These are phyloP conservation scores for Myocastor coypus DNA, from an alignment of 2,113 vertebrate species.

Conservation along the genomic window DNA sequence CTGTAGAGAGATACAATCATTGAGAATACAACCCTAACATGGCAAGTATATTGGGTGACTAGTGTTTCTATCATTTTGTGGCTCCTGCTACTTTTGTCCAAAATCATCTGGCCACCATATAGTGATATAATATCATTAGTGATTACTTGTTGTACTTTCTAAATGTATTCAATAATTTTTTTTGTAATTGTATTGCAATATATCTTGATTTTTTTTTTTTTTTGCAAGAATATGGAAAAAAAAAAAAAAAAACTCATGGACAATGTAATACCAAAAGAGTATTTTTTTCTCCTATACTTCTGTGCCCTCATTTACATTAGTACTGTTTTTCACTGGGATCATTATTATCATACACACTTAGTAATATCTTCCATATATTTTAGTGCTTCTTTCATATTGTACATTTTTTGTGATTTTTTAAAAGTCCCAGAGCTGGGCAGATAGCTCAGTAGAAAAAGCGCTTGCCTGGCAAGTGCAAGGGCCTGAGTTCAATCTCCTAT, in stretches of 20 bases:
- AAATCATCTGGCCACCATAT: background rate
- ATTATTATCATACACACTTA: background rate
- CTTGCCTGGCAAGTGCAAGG: too few relatives aligned
- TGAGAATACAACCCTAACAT: background rate
- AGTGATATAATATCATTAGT: background rate
- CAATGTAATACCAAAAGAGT: background rate
- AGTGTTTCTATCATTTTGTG: background rate
- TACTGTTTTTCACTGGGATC: background rate
- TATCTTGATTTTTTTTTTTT: background rate
- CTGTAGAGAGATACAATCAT: background rate
- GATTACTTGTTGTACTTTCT: background rate
- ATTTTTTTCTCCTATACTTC: background rate
- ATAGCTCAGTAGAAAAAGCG: too few relatives aligned
- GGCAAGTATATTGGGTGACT: background rate
- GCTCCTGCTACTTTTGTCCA: background rate
- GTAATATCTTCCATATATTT: background rate
- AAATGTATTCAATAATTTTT: background rate
- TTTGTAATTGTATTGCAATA: background rate
- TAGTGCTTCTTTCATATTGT: background rate
- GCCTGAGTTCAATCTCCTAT: too few relatives aligned
- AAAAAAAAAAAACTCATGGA: background rate
- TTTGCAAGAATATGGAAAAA: background rate
- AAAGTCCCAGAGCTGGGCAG: too few relatives aligned
- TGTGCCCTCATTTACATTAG: background rate
- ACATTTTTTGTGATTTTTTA: background rate